These are phyloP conservation scores for Brotula barbata DNA, from an alignment of 2,797 vertebrate genomes.

Conservation along the genomic window DNA sequence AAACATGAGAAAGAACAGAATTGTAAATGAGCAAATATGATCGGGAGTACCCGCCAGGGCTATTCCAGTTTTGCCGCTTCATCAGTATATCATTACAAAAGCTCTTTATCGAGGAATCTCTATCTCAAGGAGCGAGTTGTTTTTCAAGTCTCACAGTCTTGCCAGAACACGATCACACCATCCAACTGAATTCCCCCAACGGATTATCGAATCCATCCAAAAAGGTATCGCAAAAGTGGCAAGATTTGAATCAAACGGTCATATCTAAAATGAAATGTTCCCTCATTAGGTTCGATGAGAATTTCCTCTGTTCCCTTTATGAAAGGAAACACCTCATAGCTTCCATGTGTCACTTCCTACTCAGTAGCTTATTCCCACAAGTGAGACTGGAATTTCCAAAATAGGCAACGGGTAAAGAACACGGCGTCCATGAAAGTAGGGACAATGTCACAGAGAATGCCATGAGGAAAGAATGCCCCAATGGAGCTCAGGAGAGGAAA, in stretches of 20 bases:
- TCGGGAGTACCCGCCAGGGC: no score
- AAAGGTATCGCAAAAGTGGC: slow-evolving; percentile 5
- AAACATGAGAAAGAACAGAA: no score
- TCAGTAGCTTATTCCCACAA: slow-evolving; percentile 47
- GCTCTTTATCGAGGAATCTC: slow-evolving; percentile 37
- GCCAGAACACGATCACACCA: slow-evolving; percentile 25
- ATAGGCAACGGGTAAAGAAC: slow-evolving; percentile 24
- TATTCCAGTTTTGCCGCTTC: slow-evolving; percentile 3
- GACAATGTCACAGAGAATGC: slow-evolving; percentile 21
- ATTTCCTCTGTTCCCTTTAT: slow-evolving; percentile 34
- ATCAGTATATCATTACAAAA: slow-evolving; percentile 30
- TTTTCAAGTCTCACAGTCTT: slow-evolving; percentile 21
- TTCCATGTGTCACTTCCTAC: slow-evolving; percentile 72
- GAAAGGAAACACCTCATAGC: slow-evolving; percentile 65
- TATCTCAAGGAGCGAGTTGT: slow-evolving; percentile 42
- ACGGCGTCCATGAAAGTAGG: slow-evolving; percentile 20
- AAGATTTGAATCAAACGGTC: slow-evolving; percentile 18
- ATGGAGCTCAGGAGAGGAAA: neutral
- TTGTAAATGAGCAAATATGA: no score
- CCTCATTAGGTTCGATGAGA: slow-evolving; percentile 42
- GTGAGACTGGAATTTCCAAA: slow-evolving; percentile 60
- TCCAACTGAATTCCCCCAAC: slow-evolving; percentile 11
- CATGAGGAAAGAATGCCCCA: slow-evolving; percentile 4
- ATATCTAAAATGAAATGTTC: slow-evolving; percentile 48
- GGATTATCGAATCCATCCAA: slow-evolving; percentile 10